These are phyloP conservation scores for Cinclus mexicanus DNA, from an alignment of 2,113 vertebrate species.

Conservation along the genomic window DNA sequence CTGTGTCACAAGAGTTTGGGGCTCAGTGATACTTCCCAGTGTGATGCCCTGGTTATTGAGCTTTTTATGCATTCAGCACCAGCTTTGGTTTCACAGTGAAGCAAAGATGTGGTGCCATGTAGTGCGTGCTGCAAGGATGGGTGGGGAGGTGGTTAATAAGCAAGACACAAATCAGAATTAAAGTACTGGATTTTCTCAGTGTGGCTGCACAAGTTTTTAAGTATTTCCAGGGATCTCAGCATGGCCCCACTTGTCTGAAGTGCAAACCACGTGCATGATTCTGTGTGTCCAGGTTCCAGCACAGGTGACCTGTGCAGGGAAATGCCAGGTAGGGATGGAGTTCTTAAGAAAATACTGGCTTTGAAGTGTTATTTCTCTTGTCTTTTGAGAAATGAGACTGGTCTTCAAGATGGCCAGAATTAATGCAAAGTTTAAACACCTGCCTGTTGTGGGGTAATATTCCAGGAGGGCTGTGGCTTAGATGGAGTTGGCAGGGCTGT, in stretches of 20 bases:
- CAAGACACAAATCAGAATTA: background rate
- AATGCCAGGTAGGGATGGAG: accelerated
- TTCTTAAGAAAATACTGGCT: background rate
- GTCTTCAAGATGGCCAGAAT: background rate
- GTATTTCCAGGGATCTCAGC: background rate
- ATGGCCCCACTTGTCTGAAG: background rate
- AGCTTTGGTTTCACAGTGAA: background rate
- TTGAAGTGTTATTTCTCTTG: background rate
- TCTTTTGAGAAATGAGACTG: background rate
- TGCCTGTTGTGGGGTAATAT: background rate
- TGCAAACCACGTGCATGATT: accelerated
- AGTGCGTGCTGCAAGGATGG: background rate
- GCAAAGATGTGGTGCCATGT: background rate
- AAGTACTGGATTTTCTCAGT: background rate
- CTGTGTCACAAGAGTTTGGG: background rate
- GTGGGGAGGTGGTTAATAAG: background rate
- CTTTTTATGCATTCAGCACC: background rate
- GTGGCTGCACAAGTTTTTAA: background rate
- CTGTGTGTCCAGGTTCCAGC: background rate
- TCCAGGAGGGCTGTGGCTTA: background rate
- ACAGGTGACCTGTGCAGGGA: background rate
- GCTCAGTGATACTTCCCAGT: background rate
- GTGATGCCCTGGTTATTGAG: background rate
- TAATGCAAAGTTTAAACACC: background rate
- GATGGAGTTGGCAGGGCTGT: background rate